Conservation (phyloP, 2,888 invertebrate species). For the Chironomus riparius region DNA sequence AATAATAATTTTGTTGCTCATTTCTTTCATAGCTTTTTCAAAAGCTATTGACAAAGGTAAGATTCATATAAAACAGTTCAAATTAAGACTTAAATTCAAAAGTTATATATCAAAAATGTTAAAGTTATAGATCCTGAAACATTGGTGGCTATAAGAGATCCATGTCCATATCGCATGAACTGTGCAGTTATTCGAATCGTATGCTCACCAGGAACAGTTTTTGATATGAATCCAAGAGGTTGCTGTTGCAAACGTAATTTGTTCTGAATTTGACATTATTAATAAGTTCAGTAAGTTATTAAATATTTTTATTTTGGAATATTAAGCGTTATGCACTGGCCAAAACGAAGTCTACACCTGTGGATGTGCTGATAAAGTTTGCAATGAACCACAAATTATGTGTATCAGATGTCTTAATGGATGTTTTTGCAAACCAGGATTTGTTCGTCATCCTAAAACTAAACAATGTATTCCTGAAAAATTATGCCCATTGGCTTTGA, state of each 20-base stretch:
- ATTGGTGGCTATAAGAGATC: too few relatives aligned
- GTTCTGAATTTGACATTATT: too few relatives aligned
- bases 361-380: neutral
- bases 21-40: too few relatives aligned
- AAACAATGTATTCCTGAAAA: neutral
- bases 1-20: too few relatives aligned
- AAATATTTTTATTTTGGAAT: too few relatives aligned
- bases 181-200: neutral
- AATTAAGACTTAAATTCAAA: too few relatives aligned
- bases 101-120: too few relatives aligned
- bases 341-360: neutral
- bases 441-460: neutral
- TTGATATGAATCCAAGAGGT: neutral
- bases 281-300: too few relatives aligned
- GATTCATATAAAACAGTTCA: too few relatives aligned
- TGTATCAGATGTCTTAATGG: neutral
- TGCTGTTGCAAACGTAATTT: neutral
- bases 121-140: too few relatives aligned
- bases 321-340: neutral
- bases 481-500: neutral
- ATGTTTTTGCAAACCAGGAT: neutral
- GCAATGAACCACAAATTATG: neutral
- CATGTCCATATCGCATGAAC: too few relatives aligned
- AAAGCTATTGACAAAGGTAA: too few relatives aligned
- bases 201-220: neutral